Percentiles rank a stretch among this genome's conserved stretches.
Evolutionary conservation across 2,797 vertebrate species (phyloP).

Genomic region (Zalophus californianus): DNA sequence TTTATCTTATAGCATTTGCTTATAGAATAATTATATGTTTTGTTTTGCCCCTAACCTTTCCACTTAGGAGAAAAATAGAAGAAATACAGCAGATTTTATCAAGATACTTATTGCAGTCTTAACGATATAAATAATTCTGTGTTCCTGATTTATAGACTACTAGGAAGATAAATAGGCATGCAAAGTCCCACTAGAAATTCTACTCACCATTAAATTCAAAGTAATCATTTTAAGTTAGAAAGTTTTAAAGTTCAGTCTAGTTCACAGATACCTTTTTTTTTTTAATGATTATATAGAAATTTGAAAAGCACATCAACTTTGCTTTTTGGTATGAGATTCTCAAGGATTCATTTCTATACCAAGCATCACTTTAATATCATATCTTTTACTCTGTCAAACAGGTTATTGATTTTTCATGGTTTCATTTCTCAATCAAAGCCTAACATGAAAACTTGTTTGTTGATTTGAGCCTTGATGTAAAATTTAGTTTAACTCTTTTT

Average conservation of each 20-base stretch:
- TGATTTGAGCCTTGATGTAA: slow-evolving; percentile 74
- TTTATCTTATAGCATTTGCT: slow-evolving; percentile 11
- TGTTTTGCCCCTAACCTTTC: slow-evolving; percentile 48
- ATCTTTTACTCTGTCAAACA: slow-evolving; percentile 70
- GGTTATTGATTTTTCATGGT: slow-evolving; percentile 79
- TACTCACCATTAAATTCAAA: slow-evolving; percentile 61
- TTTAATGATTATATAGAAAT: slow-evolving; percentile 42
- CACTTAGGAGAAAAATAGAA: neutral
- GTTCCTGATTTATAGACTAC: slow-evolving; percentile 48
- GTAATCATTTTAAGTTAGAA: slow-evolving; percentile 38
- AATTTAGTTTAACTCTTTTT: slow-evolving; percentile 77
- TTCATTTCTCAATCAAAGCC: slow-evolving; percentile 77
- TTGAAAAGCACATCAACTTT: slow-evolving; percentile 34
- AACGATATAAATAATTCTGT: slow-evolving; percentile 74
- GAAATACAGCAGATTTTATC: slow-evolving; percentile 62
- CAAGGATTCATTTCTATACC: slow-evolving; percentile 64
- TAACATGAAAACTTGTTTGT: slow-evolving; percentile 74
- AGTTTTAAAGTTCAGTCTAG: slow-evolving; percentile 21
- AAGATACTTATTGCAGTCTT: neutral
- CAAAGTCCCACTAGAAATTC: neutral
- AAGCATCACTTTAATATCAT: slow-evolving; percentile 63
- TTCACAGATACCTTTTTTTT: neutral
- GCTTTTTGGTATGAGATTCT: slow-evolving; percentile 55
- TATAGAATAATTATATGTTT: neutral
- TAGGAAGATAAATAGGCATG: neutral